Percentiles rank a stretch among this genome's conserved stretches.
Evolutionary conservation across 2,113 vertebrate genomes (phyloP).

Genomic region (Craseonycteris thonglongyai): DNA sequence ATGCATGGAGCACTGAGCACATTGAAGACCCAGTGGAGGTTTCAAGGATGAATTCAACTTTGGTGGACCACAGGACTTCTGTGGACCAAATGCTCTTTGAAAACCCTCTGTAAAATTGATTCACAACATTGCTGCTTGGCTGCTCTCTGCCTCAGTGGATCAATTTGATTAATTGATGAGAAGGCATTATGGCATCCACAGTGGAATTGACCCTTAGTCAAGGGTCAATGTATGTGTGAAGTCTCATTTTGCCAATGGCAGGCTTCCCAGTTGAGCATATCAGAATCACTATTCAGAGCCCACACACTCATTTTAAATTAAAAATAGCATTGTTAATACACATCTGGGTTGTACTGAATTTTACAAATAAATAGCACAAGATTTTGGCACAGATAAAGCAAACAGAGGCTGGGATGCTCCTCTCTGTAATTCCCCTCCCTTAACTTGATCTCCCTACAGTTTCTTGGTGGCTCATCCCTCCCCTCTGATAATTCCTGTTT

Average conservation of each 20-base stretch:
- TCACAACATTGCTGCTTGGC: accelerated
- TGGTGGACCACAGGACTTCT: not conserved
- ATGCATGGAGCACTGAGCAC: not conserved
- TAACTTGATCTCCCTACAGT: not conserved
- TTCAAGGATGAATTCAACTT: not conserved
- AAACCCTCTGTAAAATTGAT: not conserved
- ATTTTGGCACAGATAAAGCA: not conserved
- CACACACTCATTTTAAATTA: accelerated
- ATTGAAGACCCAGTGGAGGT: not conserved
- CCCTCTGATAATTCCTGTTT: not conserved
- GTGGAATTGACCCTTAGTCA: not conserved
- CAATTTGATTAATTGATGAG: not conserved
- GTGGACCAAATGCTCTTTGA: not conserved
- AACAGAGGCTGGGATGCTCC: not conserved
- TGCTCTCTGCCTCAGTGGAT: not conserved
- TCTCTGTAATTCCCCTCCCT: not conserved
- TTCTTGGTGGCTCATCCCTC: not conserved
- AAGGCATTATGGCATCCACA: not conserved
- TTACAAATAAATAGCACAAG: constrained; percentile 49
- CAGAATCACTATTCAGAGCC: not conserved
- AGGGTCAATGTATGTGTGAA: not conserved
- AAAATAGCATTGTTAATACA: not conserved
- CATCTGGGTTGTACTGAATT: not conserved
- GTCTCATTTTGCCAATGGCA: constrained; percentile 41
- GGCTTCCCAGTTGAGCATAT: not conserved